These are phyloP conservation scores for Echeneis naucrates DNA, from an alignment of 2,797 vertebrate species.

Conservation along the genomic window DNA sequence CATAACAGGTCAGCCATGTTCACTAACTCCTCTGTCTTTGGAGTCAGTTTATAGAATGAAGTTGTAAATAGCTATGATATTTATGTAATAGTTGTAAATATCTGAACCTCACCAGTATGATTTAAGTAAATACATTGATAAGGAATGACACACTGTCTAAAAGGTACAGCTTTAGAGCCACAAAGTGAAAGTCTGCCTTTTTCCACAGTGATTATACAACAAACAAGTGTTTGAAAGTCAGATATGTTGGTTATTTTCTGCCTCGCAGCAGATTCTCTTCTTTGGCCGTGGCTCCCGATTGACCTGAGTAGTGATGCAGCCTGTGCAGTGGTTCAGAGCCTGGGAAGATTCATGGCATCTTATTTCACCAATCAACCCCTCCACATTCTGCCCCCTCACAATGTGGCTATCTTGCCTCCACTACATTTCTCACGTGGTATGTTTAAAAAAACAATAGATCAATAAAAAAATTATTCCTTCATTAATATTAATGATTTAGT, in stretches of 20 bases:
- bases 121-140: neutral
- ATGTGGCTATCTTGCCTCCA: conserved; percentile 87
- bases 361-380: conserved; percentile 93
- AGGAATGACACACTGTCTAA: neutral
- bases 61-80: conserved; percentile 5
- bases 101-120: neutral
- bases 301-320: conserved; percentile 84
- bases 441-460: conserved; percentile 33
- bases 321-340: conserved; percentile 86
- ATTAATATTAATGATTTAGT: neutral
- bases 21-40: neutral
- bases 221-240: neutral
- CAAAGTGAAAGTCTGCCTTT: neutral
- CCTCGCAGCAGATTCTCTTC: conserved; percentile 63
- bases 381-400: conserved; percentile 90
- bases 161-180: neutral
- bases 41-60: neutral
- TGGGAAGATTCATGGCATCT: conserved; percentile 96
- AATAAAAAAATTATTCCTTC: neutral
- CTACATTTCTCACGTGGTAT: conserved; percentile 88
- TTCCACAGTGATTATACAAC: neutral
- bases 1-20: conserved; percentile 47
- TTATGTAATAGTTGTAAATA: too few species aligned
- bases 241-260: neutral
- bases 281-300: conserved; percentile 66